Conservation (phyloP, 2,888 invertebrate species). For the Dynastes maya region DNA sequence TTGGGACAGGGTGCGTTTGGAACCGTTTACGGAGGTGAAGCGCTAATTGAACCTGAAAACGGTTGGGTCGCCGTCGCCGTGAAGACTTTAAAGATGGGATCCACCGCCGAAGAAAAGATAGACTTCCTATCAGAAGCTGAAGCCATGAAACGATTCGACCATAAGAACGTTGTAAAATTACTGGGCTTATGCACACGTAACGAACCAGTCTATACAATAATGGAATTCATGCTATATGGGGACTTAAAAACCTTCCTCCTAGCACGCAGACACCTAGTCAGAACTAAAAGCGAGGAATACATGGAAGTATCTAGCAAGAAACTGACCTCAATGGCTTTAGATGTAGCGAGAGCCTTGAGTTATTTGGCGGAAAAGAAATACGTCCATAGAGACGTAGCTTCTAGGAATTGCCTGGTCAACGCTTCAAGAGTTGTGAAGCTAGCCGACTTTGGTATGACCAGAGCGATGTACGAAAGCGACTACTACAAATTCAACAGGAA, state of each 20-base stretch:
- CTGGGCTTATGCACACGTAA: constrained; percentile 89
- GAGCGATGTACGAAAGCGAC: constrained; percentile 89
- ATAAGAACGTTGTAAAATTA: constrained; percentile 89
- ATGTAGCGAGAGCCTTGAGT: constrained; percentile 87
- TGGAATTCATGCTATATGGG: constrained; percentile 96
- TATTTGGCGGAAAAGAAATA: constrained; percentile 89
- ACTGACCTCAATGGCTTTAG: constrained; percentile 82
- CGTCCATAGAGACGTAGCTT: constrained; percentile 91
- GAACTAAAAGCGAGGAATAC: constrained; percentile 74
- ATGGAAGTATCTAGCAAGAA: constrained; percentile 86
- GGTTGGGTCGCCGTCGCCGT: constrained; percentile 92
- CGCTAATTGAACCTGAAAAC: constrained; percentile 75
- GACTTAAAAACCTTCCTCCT: constrained; percentile 92
- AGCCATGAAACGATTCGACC: constrained; percentile 94
- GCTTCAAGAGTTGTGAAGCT: constrained; percentile 83
- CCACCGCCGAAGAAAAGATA: constrained; percentile 87
- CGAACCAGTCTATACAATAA: constrained; percentile 91
- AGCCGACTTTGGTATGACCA: constrained; percentile 95
- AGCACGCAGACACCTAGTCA: constrained; percentile 87
- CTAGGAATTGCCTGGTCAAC: constrained; percentile 81
- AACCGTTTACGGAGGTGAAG: constrained; percentile 93
- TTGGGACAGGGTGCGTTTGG: constrained; percentile 94
- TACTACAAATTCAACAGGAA: constrained; percentile 92
- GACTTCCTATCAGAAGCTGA: constrained; percentile 95
- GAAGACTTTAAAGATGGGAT: constrained; percentile 90